A percentile compares a stretch with the other conserved stretches of the same genome.
phyloP scores from a whole-genome alignment of 2,888 invertebrate species.

The Teleogryllus oceanicus region DNA sequence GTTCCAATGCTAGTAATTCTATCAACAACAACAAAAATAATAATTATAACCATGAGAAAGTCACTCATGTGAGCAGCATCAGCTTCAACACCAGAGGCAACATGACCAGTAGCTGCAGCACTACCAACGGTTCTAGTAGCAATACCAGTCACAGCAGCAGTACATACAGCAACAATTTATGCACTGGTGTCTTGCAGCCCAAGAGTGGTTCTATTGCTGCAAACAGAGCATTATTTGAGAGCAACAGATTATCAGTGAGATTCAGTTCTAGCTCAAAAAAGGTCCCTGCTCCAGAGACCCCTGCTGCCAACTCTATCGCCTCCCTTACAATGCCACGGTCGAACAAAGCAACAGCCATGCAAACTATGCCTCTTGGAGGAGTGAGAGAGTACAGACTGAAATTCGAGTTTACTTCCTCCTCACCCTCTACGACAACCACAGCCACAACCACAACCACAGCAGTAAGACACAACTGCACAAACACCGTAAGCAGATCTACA shows the following conservation, averaged over 20 bases:
- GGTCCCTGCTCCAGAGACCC: neutral
- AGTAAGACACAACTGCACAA: too few relatives aligned
- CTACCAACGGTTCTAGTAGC: neutral
- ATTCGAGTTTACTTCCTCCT: neutral
- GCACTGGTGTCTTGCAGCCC: too few relatives aligned
- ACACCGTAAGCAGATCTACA: too few relatives aligned
- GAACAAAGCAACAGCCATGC: constrained; percentile 46
- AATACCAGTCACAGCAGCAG: too few relatives aligned
- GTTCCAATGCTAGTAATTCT: neutral
- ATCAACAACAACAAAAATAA: constrained; percentile 24
- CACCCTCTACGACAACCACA: neutral
- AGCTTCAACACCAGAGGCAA: constrained; percentile 31
- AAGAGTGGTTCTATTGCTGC: too few relatives aligned
- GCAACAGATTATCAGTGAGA: neutral
- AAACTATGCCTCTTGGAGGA: constrained; percentile 49
- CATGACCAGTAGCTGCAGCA: constrained; percentile 11
- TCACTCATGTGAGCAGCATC: constrained; percentile 32
- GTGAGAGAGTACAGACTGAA: constrained; percentile 36
- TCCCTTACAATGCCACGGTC: neutral
- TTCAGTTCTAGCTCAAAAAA: neutral
- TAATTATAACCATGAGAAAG: constrained; percentile 40
- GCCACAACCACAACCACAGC: neutral
- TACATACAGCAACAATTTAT: too few relatives aligned
- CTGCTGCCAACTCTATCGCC: neutral
- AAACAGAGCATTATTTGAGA: too few relatives aligned